phyloP scores from a whole-genome alignment of 1,140 invertebrate genomes.

The Drosophila tropicalis region DNA sequence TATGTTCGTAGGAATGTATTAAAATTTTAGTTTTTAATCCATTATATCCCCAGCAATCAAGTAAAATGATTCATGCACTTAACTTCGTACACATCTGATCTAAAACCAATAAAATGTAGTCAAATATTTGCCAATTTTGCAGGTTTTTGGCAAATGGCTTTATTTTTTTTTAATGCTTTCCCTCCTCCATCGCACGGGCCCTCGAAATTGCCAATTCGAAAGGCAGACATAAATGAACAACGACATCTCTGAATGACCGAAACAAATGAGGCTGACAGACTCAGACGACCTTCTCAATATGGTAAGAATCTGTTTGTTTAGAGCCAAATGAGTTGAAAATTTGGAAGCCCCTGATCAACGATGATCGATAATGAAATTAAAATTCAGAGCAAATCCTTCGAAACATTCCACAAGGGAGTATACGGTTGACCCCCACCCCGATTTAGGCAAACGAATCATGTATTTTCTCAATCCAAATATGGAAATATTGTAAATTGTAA shows the following conservation, averaged over 20 bases:
- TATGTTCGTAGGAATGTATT: too few relatives aligned
- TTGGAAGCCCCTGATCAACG: conserved; percentile 36
- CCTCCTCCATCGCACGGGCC: background rate
- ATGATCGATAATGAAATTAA: conserved; percentile 25
- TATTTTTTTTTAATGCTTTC: conserved; percentile 53
- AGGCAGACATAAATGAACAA: conserved; percentile 63
- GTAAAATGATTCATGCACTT: conserved; percentile 52
- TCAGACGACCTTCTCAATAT: conserved; percentile 72
- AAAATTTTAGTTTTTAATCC: background rate
- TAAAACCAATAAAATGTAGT: conserved; percentile 58
- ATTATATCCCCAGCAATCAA: background rate
- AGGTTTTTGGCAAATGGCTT: conserved; percentile 67
- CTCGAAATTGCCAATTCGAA: conserved; percentile 49
- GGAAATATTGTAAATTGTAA: conserved; percentile 45
- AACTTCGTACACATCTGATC: conserved; percentile 27
- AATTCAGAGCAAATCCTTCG: conserved; percentile 47
- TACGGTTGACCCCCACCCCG: conserved; percentile 9
- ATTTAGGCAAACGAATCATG: conserved; percentile 11
- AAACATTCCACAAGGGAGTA: conserved; percentile 61
- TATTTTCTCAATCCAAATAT: conserved; percentile 41
- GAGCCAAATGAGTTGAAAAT: conserved; percentile 72
- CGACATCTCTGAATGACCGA: conserved; percentile 67
- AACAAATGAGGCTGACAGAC: conserved; percentile 64
- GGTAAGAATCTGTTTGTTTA: conserved; percentile 70
- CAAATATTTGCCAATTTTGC: conserved; percentile 72